Evolutionary conservation across 2,113 vertebrate genomes (phyloP), one percentile per base, ranked within the genome.

Genomic region (Potamarius usumacintae): DNA sequence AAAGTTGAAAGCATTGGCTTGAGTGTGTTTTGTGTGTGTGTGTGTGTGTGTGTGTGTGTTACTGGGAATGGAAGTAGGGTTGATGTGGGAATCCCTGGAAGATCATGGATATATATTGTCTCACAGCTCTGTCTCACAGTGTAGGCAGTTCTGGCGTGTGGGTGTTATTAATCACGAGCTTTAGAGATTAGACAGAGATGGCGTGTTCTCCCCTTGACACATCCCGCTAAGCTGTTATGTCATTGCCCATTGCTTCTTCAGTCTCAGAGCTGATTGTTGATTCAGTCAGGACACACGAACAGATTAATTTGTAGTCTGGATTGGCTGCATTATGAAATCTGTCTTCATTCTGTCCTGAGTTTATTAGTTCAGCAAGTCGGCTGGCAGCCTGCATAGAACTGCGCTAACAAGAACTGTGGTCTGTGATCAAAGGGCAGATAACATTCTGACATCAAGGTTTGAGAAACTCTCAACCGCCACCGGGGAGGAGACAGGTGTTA

Each of bases 161-260:
- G 82, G 50, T 89, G 85, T 94, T 94, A 93, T 93, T 94, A 93
- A 94, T 95, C 95, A 90, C 88, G 74, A 79, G 92, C 94, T 94
- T 96, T 95, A 95, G 90, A 94, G 94, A 94, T 96, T 95, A 94
- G 90, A 87, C 90, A 89, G 89, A 91, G 90, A 91, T 91, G 88
- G 90, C 82, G 83, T 80, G 90, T 87, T 83, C 52, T 69, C 78
- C 53, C 65, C 82, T 67, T 84, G 63, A 57, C 60, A 62, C 57
- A 9, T 84, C 85, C 62, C 48, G 87, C 84, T 81, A 83, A 81
- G 83, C 53, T 84, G 91, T 94, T 94, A 94, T 93, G 92, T 94
- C 93, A 94, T 53, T 91, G 93, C 90, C 87, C 93, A 94, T 42
- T 91, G 93, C 90, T 87, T 69, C 42, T 62, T 22, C 48, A 74